These are phyloP conservation scores for Hycleus phaleratus DNA, from an alignment of 1,140 invertebrate genomes.

Conservation along the genomic window DNA sequence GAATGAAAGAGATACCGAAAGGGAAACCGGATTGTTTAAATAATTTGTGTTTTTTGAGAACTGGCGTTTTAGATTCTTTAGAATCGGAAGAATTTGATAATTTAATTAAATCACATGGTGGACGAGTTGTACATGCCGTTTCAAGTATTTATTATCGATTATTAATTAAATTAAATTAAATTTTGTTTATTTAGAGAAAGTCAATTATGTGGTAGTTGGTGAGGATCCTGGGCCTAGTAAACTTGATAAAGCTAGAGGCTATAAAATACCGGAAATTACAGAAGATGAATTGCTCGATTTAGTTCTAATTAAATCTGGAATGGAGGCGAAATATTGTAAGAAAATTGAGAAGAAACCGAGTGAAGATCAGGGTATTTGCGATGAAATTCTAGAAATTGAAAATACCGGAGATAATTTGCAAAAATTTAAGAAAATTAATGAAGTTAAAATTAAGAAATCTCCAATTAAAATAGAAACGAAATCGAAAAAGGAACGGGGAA, in stretches of 20 bases:
- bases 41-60: constrained; percentile 73
- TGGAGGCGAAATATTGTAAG: constrained; percentile 25
- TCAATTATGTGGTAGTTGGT: constrained; percentile 75
- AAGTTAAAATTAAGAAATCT: too few species aligned
- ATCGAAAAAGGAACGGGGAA: not conserved
- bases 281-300: constrained; percentile 81
- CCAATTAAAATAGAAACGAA: not conserved
- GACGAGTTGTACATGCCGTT: constrained; percentile 61
- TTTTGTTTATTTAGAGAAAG: constrained; percentile 43
- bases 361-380: constrained; percentile 15
- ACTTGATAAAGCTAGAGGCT: constrained; percentile 65
- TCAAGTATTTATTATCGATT: constrained; percentile 47
- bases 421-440: too few species aligned
- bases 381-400: constrained; percentile 1
- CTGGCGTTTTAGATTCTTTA: constrained; percentile 83
- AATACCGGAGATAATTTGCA: not conserved
- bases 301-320: constrained; percentile 53
- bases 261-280: constrained; percentile 61
- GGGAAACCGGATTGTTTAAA: constrained; percentile 67
- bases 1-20: constrained; percentile 73
- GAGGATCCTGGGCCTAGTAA: constrained; percentile 79
- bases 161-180: not conserved
- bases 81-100: constrained; percentile 71
- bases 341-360: constrained; percentile 6
- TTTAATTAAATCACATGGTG: constrained; percentile 73